phyloP scores from a whole-genome alignment of 2,113 vertebrate species.

The Trematocara unimaculatum region DNA sequence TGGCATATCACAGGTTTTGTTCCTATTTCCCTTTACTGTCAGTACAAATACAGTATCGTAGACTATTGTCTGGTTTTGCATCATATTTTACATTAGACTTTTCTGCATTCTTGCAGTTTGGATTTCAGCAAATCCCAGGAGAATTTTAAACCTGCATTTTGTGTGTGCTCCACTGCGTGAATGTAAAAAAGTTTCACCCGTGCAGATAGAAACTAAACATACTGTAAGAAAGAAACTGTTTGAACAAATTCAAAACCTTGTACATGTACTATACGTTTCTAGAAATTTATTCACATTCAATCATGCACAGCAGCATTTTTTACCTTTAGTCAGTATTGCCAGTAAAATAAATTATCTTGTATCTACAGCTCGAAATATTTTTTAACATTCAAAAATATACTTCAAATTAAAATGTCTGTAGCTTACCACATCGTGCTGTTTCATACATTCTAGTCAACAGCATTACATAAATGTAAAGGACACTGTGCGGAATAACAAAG shows the following conservation, averaged over 20 bases:
- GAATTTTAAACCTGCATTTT: neutral
- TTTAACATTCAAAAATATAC: neutral
- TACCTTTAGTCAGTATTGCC: neutral
- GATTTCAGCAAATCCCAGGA: neutral
- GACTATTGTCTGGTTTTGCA: neutral
- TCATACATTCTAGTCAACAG: neutral
- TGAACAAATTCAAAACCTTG: neutral
- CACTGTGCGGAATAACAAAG: conserved; percentile 2
- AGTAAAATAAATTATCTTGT: conserved; percentile 50
- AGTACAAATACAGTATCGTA: neutral
- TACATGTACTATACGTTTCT: neutral
- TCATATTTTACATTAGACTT: neutral
- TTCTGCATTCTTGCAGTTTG: neutral
- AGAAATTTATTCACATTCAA: conserved; percentile 10
- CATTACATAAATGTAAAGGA: neutral
- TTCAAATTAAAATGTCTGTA: conserved; percentile 9
- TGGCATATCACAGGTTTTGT: neutral
- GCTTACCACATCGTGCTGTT: neutral
- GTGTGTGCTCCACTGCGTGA: neutral
- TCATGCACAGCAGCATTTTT: conserved; percentile 16
- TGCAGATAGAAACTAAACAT: neutral
- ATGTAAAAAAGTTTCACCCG: neutral
- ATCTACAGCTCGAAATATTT: neutral
- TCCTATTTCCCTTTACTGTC: neutral
- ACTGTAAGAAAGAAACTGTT: neutral